Percentiles rank a stretch among this genome's conserved stretches.
Evolutionary conservation across 2,797 vertebrate species (phyloP).

Genomic region (Sitta carolinensis): DNA sequence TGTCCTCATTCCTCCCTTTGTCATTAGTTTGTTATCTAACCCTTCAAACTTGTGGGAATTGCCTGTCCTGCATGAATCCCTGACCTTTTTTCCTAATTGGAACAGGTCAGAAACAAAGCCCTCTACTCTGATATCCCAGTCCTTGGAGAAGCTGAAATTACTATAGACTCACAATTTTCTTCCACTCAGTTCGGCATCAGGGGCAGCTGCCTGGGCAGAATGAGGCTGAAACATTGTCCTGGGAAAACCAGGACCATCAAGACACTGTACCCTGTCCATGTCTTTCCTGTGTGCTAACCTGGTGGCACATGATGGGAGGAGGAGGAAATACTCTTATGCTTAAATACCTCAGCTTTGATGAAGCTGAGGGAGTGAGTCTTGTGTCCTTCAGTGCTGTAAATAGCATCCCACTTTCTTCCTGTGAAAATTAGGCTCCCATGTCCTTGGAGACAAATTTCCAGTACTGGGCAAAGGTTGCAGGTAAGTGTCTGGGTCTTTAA

Average conservation of each 20-base stretch:
- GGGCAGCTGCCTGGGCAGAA: not conserved
- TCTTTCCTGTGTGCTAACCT: not conserved
- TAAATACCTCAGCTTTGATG: not conserved
- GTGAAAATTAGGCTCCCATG: not conserved
- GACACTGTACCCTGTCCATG: rapidly evolving
- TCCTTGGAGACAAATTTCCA: not conserved
- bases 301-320: not conserved
- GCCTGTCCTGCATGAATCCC: not conserved
- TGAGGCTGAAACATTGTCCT: not conserved
- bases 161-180: not conserved
- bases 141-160: not conserved
- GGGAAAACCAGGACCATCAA: not conserved
- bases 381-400: not conserved
- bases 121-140: not conserved
- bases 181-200: not conserved
- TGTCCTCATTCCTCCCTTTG: not conserved
- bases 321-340: not conserved
- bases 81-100: not conserved
- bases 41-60: not conserved
- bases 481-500: not conserved
- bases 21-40: not conserved
- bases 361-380: not conserved
- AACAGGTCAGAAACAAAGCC: not conserved
- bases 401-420: not conserved
- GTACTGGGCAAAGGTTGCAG: not conserved